A percentile compares a stretch with the other conserved stretches of the same genome.
phyloP scores from a whole-genome alignment of 1,140 invertebrate species.

The Planococcus citri region DNA sequence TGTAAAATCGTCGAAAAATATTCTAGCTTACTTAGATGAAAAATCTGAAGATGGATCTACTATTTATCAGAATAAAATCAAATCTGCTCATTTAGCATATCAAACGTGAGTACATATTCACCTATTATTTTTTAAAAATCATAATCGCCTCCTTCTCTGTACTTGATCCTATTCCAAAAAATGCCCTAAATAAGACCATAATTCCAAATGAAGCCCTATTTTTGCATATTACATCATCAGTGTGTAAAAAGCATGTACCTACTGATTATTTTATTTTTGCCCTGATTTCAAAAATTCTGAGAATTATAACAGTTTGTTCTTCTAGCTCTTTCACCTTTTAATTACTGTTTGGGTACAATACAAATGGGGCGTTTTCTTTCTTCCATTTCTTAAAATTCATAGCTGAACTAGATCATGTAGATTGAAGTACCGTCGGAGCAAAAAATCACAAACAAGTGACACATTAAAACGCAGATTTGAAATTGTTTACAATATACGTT shows the following conservation, averaged over 20 bases:
- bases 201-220: too few species aligned
- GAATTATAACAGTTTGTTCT: too few species aligned
- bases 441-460: background rate
- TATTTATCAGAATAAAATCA: background rate
- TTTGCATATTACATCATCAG: too few species aligned
- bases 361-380: too few species aligned
- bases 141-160: too few species aligned
- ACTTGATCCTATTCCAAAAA: too few species aligned
- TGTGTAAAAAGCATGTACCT: background rate
- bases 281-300: too few species aligned
- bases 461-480: background rate
- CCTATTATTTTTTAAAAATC: too few species aligned
- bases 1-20: conserved; percentile 7
- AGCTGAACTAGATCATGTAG: background rate
- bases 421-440: background rate
- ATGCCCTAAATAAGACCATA: too few species aligned
- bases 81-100: background rate
- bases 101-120: background rate
- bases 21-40: background rate
- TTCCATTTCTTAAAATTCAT: too few species aligned
- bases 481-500: background rate
- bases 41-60: background rate
- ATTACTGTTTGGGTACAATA: too few species aligned
- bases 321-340: too few species aligned
- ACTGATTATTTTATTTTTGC: background rate